These are phyloP conservation scores for Colletes gigas DNA, from an alignment of 1,140 invertebrate genomes.

Conservation along the genomic window DNA sequence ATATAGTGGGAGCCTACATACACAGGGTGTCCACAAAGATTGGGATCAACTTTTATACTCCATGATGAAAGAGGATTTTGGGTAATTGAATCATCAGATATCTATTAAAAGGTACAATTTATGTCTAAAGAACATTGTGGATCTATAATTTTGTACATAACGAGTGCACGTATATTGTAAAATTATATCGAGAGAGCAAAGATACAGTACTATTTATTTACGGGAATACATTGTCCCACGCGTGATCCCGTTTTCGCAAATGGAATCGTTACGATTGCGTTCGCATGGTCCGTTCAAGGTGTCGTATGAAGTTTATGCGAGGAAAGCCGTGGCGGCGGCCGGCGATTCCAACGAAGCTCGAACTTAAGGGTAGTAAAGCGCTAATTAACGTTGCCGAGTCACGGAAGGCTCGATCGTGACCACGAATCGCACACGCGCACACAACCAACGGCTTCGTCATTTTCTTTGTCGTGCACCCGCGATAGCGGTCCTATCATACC, in stretches of 20 bases:
- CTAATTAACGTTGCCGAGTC: constrained; percentile 27
- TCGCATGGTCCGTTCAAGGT: constrained; percentile 11
- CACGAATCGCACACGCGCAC: not conserved
- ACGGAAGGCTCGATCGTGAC: constrained; percentile 17
- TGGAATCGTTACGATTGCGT: constrained; percentile 16
- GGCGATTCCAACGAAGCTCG: constrained; percentile 1
- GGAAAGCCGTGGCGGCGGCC: not conserved
- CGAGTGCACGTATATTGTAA: no score
- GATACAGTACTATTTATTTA: no score
- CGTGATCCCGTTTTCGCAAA: not conserved
- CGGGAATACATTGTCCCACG: not conserved
- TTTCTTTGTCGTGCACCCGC: constrained; percentile 22
- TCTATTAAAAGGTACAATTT: no score
- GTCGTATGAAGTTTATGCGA: constrained; percentile 14
- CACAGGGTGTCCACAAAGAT: no score
- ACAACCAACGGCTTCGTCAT: not conserved
- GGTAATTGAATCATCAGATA: no score
- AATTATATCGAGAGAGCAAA: no score
- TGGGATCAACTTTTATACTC: no score
- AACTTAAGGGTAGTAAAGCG: constrained; percentile 13
- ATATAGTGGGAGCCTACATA: no score
- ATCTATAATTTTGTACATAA: no score
- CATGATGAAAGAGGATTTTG: no score
- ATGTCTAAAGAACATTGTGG: no score
- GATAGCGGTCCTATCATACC: constrained; percentile 18